Evolutionary conservation across 1,140 invertebrate species (phyloP), one percentile per base, ranked within the genome.

Genomic region (Mesaphorura yosii): DNA sequence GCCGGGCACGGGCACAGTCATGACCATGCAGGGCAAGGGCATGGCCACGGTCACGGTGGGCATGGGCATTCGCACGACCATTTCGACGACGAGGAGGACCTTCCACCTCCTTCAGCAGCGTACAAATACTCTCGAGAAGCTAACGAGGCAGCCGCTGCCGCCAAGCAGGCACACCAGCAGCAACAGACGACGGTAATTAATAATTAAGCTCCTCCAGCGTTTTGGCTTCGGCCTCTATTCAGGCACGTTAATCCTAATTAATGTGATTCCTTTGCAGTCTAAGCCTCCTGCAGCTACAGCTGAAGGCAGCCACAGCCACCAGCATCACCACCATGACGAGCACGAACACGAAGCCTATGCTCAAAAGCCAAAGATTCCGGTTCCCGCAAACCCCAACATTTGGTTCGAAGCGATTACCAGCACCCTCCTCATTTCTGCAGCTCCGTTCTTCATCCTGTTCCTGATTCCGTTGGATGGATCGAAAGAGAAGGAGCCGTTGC

Each of bases 381-480:
- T n/a, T n/a, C n/a, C n/a, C n/a, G n/a, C n/a, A n/a, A 62, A 62
- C 53, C 57, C 61, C 20, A 72, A 76, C 49, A 71, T 90, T 31
- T 88, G 88, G 77, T 54, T 84, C n/a, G 77, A 85, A 68, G 87
- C 89, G 2, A 76, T 92, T 64, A 78, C 78, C 10, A 89, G 92
- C 1, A 98, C 94, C 0, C 65, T 94, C 10, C 72, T 94, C 34
- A 96, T 98, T 62, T 96, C 91, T 69, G 77, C 86, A 42, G 89
- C 89, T 14, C 95, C 95, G 1, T 92, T 93, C 66, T 73, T 97
- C 19, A 84, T 98, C 53, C 74, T 99, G 1, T 88, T 94, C 64
- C 80, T 94, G 50, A 88, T 98, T 62, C 94, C 93, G 1, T 72
- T 98, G 44, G 83, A 92, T 64, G 90, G 91, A 61, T 83, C 79